Percentiles rank a stretch among this genome's conserved stretches.
phyloP scores from a whole-genome alignment of 2,888 invertebrate species.

The Pogonocherus hispidulus region DNA sequence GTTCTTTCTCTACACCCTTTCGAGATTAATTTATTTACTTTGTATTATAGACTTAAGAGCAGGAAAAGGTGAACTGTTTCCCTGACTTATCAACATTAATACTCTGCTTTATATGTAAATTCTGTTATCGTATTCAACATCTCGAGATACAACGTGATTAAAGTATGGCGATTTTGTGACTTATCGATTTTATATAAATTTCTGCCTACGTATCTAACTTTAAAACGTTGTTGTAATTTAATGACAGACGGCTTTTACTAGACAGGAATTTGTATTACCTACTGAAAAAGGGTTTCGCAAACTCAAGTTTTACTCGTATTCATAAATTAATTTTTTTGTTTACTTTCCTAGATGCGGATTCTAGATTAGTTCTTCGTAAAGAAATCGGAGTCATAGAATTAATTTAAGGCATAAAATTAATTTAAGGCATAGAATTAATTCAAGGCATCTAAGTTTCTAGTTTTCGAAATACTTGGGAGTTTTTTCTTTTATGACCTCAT shows the following conservation, averaged over 20 bases:
- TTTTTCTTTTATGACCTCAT: too few species aligned
- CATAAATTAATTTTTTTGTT: too few species aligned
- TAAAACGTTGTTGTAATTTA: background rate
- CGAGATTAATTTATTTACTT: background rate
- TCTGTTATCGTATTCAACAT: constrained; percentile 9
- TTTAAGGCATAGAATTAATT: too few species aligned
- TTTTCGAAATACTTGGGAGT: too few species aligned
- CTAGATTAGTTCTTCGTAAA: too few species aligned
- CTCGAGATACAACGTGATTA: background rate
- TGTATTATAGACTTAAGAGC: constrained; percentile 8
- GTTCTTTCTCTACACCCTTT: too few species aligned
- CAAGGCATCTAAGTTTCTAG: too few species aligned
- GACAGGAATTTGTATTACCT: background rate
- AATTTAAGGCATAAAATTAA: too few species aligned
- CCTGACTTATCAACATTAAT: constrained; percentile 9
- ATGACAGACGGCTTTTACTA: background rate
- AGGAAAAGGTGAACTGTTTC: constrained; percentile 15
- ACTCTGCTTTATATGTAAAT: constrained; percentile 17
- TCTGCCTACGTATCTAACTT: background rate
- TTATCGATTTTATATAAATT: constrained; percentile 14
- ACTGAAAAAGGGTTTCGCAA: too few species aligned
- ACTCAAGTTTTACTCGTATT: too few species aligned
- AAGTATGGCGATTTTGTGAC: constrained; percentile 7
- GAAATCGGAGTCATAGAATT: too few species aligned
- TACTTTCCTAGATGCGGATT: too few species aligned